Base-by-base conservation (phyloP, 2,797 vertebrate species). In the Moxostoma hubbsi region DNA sequence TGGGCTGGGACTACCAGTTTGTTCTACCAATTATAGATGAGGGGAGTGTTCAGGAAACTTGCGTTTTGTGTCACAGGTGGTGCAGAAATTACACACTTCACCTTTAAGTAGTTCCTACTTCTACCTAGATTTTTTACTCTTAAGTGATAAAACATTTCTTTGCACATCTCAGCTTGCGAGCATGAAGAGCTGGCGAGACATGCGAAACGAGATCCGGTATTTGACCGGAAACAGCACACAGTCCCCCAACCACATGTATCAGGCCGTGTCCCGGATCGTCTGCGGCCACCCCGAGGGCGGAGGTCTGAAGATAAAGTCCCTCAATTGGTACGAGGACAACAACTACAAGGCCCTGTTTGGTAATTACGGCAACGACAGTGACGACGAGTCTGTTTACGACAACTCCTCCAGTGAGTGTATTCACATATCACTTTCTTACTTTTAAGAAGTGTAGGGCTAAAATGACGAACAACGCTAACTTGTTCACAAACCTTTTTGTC, bases 251-350 rank as follows among this genome's bases (percentile, higher is more conserved):
- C 80, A 94, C 84, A 94, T 99, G 86, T 98, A 98, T 89, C 94
- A 97, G 88, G 96, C 97, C 0, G 95, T 99, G 68, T 98, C 96
- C 0, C 93, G 97, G 51, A 98, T 99, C 0, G 95, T 96, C 66
- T 99, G 98, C 0, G 98, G 98, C 0, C 97, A 99, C 68, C 98
- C 98, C 0, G 98, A 99, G 79, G 96, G 74, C 0, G 98, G 98
- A 16, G 97, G 97, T 0, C 93, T 99, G 66, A 97, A 98, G 92
- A 98, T 99, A 88, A 98, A 98, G 79, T 98, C 97, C 18, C 95
- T 98, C 68, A 99, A 99, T 92, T 98, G 97, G 97, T 98, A 98
- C 0, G 98, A 99, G 79, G 98, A 99, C 91, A 95, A 95, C 87
- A 99, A 99, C 93, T 98, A 97, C 93, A 98, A 99, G 89, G 96